Conservation (phyloP, 2,113 vertebrate genomes). For the Aphelocoma coerulescens region DNA sequence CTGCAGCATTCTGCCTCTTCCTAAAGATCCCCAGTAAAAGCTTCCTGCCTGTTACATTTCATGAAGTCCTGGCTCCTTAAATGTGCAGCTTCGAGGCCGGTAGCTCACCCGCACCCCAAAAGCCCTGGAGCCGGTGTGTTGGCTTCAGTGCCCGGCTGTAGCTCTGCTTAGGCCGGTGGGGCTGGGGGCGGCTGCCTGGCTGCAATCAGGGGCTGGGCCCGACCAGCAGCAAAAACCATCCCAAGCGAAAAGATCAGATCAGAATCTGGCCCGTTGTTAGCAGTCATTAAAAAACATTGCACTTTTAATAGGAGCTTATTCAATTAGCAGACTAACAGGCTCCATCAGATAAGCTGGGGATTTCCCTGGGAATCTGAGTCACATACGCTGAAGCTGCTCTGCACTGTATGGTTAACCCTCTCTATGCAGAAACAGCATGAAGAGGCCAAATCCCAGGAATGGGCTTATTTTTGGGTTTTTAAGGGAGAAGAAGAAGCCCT, state of each 20-base stretch:
- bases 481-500: background rate
- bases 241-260: slow-evolving; percentile 1
- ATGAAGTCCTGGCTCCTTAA: background rate
- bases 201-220: background rate
- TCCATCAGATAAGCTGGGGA: slow-evolving; percentile 53
- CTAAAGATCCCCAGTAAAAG: background rate
- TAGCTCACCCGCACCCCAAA: background rate
- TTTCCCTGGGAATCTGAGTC: slow-evolving; percentile 43
- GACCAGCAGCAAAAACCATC: background rate
- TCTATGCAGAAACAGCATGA: background rate
- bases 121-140: background rate
- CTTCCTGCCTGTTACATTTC: background rate
- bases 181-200: background rate
- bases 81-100: background rate
- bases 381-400: background rate
- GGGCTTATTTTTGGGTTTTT: background rate
- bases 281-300: slow-evolving; percentile 55
- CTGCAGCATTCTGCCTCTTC: background rate
- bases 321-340: slow-evolving; percentile 62
- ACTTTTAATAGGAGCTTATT: slow-evolving; percentile 56
- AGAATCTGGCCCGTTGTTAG: slow-evolving; percentile 36
- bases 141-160: rapidly evolving
- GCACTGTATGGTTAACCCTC: slow-evolving; percentile 26
- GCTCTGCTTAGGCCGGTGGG: background rate
- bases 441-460: background rate